phyloP scores from a whole-genome alignment of 2,888 invertebrate genomes.

The Criorhina ranunculi region DNA sequence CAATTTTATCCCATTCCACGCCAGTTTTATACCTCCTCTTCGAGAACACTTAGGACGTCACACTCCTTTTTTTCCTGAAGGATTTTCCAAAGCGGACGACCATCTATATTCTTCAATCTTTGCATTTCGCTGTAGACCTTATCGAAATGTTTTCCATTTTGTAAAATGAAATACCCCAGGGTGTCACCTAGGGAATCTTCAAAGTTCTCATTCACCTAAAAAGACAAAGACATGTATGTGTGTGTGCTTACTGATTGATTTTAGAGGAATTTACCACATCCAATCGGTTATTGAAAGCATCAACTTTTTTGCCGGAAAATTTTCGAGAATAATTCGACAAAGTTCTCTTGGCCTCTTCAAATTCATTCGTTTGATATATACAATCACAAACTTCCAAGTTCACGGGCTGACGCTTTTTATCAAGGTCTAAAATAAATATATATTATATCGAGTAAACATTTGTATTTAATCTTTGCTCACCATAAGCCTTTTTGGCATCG shows the following conservation, averaged over 20 bases:
- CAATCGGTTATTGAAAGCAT: conserved; percentile 75
- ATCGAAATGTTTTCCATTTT: conserved; percentile 79
- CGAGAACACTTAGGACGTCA: no score
- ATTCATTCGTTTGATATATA: conserved; percentile 78
- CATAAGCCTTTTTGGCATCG: conserved; percentile 65
- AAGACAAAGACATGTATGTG: no score
- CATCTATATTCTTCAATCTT: no score
- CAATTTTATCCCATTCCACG: no score
- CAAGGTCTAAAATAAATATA: conserved; percentile 33
- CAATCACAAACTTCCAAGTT: conserved; percentile 77
- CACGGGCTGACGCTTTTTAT: conserved; percentile 17
- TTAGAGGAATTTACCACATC: conserved; percentile 64
- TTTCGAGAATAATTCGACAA: conserved; percentile 61
- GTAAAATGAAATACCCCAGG: conserved; percentile 80
- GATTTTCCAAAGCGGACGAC: no score
- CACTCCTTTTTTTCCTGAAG: no score
- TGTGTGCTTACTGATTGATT: no score
- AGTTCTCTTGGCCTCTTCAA: conserved; percentile 76
- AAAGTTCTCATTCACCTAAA: conserved; percentile 35
- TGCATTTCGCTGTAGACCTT: conserved; percentile 78
- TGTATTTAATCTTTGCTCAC: conserved; percentile 10
- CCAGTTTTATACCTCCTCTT: no score
- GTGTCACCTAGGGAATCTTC: conserved; percentile 79
- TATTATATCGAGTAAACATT: no score
- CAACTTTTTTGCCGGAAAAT: conserved; percentile 66